A percentile compares a stretch with the other conserved stretches of the same genome.
phyloP scores from a whole-genome alignment of 2,888 invertebrate genomes.

The Helobdella robusta region DNA sequence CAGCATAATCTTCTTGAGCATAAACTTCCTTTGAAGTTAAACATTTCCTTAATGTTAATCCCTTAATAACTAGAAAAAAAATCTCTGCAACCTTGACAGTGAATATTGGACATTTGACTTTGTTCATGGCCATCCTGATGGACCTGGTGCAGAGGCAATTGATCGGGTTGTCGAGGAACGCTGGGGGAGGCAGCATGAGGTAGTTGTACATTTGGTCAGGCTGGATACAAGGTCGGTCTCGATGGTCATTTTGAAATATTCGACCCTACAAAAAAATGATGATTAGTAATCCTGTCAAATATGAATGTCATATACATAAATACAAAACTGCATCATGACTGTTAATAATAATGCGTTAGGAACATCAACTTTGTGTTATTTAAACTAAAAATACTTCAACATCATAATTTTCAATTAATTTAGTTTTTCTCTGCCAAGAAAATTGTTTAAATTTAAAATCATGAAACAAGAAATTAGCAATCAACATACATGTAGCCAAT shows the following conservation, averaged over 20 bases:
- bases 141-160: slow-evolving; percentile 75
- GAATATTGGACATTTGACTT: slow-evolving; percentile 98
- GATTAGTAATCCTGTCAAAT: no score
- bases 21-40: no score
- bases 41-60: background rate
- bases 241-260: slow-evolving; percentile 84
- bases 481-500: slow-evolving; percentile 68
- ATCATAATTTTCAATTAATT: no score
- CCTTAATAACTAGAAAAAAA: background rate
- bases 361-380: no score
- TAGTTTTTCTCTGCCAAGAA: background rate
- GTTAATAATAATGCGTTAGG: no score
- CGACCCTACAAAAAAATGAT: slow-evolving; percentile 59
- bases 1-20: no score
- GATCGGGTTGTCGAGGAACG: slow-evolving; percentile 84
- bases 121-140: slow-evolving; percentile 98
- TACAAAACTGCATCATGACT: no score
- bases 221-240: slow-evolving; percentile 78
- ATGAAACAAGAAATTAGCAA: background rate
- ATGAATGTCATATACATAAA: no score
- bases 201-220: slow-evolving; percentile 81
- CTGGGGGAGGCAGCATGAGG: slow-evolving; percentile 77
- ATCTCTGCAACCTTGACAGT: slow-evolving; percentile 19
- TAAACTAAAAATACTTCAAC: no score
- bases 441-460: background rate